phyloP scores from a whole-genome alignment of 2,113 vertebrate species.

The Ivindomyrus marchei region DNA sequence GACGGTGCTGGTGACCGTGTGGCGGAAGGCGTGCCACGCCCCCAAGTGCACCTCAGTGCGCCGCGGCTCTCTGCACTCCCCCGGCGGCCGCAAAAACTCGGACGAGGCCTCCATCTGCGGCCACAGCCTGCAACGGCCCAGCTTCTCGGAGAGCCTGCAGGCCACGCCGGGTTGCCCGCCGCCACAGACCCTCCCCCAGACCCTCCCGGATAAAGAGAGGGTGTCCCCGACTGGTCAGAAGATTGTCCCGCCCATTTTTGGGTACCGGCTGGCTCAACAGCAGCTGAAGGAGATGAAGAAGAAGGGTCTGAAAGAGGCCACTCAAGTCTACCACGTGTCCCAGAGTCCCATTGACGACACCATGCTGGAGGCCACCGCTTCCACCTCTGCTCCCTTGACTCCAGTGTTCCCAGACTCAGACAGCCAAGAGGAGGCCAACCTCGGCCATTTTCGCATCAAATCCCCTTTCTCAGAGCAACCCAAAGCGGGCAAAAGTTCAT shows the following conservation, averaged over 20 bases:
- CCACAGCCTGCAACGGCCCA: slow-evolving; percentile 69
- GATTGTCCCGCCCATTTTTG: slow-evolving; percentile 84
- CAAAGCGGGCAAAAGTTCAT: slow-evolving; percentile 21
- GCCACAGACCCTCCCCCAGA: slow-evolving; percentile 47
- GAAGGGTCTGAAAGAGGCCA: slow-evolving; percentile 83
- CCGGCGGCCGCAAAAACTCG: slow-evolving; percentile 73
- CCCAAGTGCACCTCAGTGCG: slow-evolving; percentile 67
- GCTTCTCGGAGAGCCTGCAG: slow-evolving; percentile 66
- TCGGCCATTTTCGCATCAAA: slow-evolving; percentile 65
- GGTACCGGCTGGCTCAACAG: slow-evolving; percentile 90
- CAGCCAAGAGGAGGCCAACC: slow-evolving; percentile 54
- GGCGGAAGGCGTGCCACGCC: slow-evolving; percentile 75
- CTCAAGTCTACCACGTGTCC: slow-evolving; percentile 87
- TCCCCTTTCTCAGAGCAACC: slow-evolving; percentile 65
- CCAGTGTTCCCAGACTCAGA: slow-evolving; percentile 44
- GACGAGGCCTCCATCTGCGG: slow-evolving; percentile 85
- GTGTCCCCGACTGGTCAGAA: slow-evolving; percentile 73
- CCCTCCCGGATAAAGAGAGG: slow-evolving; percentile 65
- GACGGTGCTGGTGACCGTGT: slow-evolving; percentile 79
- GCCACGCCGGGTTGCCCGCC: slow-evolving; percentile 56
- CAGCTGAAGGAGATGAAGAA: slow-evolving; percentile 98
- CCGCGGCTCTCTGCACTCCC: slow-evolving; percentile 68
- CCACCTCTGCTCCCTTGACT: slow-evolving; percentile 43
- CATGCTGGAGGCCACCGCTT: slow-evolving; percentile 56
- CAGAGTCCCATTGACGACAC: slow-evolving; percentile 85